Conservation (phyloP, 2,113 vertebrate species). For the Puma concolor region DNA sequence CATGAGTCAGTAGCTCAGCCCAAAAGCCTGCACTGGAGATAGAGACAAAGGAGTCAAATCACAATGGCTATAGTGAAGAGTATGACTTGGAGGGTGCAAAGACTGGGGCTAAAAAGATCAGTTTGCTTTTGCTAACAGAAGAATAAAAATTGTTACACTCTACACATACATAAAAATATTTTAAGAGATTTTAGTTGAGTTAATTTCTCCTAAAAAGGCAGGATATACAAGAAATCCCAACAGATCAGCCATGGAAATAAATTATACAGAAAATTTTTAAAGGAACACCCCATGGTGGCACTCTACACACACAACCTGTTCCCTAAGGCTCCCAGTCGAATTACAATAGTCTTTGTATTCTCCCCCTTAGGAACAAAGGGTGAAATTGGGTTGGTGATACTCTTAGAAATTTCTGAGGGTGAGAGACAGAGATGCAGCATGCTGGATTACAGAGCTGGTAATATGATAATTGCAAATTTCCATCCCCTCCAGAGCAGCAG, state of each 20-base stretch:
- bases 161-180: background rate
- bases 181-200: background rate
- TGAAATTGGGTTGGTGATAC: background rate
- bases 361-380: background rate
- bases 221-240: background rate
- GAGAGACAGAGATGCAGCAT: background rate
- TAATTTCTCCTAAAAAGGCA: background rate
- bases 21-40: background rate
- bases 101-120: background rate
- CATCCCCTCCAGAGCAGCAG: background rate
- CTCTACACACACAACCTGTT: background rate
- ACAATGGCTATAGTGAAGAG: background rate
- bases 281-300: background rate
- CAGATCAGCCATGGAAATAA: background rate
- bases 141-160: background rate
- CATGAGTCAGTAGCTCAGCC: background rate
- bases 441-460: background rate
- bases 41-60: background rate
- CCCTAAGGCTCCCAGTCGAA: background rate
- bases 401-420: background rate
- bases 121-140: background rate
- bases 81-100: background rate
- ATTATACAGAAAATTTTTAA: background rate
- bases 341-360: background rate
- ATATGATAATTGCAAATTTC: constrained; percentile 28